Evolutionary conservation across 1,140 invertebrate genomes (phyloP).

Genomic region (Gryllus bimaculatus): DNA sequence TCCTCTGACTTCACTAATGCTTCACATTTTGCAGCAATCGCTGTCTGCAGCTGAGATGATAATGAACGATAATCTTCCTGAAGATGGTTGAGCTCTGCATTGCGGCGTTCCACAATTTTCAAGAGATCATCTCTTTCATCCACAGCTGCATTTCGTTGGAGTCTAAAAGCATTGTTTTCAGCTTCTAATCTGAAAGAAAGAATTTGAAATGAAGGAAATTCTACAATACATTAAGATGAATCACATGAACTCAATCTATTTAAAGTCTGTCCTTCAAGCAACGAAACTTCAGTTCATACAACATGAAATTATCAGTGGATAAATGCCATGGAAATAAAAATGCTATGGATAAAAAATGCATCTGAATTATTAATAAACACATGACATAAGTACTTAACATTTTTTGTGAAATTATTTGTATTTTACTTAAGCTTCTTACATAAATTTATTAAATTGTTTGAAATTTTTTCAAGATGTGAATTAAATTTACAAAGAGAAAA

Average conservation of each 20-base stretch:
- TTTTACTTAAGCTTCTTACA: too few relatives aligned
- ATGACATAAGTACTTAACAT: not conserved
- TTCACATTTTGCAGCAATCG: constrained; percentile 70
- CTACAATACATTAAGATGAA: not conserved
- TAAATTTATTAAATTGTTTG: too few relatives aligned
- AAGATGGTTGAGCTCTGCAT: constrained; percentile 57
- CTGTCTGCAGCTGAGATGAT: constrained; percentile 53
- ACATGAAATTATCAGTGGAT: too few relatives aligned
- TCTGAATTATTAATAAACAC: not conserved
- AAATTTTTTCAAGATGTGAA: too few relatives aligned
- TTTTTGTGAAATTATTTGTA: not conserved
- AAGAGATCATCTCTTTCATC: constrained; percentile 63
- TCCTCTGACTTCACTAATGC: constrained; percentile 70
- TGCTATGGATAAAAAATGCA: not conserved
- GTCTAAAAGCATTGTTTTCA: constrained; percentile 41
- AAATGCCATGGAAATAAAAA: not conserved
- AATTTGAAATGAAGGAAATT: not conserved
- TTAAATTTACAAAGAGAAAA: too few relatives aligned
- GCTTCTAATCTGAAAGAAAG: constrained; percentile 39
- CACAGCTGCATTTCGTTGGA: constrained; percentile 49
- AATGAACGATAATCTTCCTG: constrained; percentile 51
- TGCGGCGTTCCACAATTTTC: constrained; percentile 55
- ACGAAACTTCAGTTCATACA: too few relatives aligned
- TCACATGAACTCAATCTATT: too few relatives aligned
- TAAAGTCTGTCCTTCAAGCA: too few relatives aligned